Evolutionary conservation across 2,888 invertebrate genomes (phyloP), one percentile per base, ranked within the genome.

Genomic region (Zele albiditarsus): DNA sequence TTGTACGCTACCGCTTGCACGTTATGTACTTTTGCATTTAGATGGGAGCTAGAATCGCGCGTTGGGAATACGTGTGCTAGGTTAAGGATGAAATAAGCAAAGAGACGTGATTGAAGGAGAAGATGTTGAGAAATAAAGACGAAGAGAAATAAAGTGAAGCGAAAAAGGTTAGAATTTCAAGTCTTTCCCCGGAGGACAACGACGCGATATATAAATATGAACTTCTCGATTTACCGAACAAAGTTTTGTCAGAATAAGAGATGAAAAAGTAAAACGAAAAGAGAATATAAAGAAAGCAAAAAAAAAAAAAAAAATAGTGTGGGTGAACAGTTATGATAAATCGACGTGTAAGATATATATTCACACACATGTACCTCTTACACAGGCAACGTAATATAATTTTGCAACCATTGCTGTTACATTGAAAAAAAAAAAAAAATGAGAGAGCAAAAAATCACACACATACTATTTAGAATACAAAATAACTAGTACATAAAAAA

Each of bases 181-280:
- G 33, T 70, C 58, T 70, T 65, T 67, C 66, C 66, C 62, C 46
- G 42, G 58, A 42, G 66, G 53, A 20, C 53, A 23, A 53, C n/a
- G 20, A 6, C 23, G 20, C 53, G 20, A 53, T 53, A 53, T 53
- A 53, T 53, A 53, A 53, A 20, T n/a, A 53, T 53, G 20, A 20
- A 2, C 20, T 5, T 20, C 20, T 20, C 20, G 53, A 53, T 53
- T 20, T 53, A 53, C 53, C 6, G 53, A 23, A 53, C 53, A 53
- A 53, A 53, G 20, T 53, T 53, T 20, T 23, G 20, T 53, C 53
- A 53, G 53, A 20, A 53, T 53, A 23, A 53, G 16, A 46, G n/a
- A 46, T 46, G 23, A 25, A 46, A 67, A 67, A 67, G 28, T 10
- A n/a, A 46, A n/a, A n/a, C 46, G 46, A 5, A 46, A 46, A 46